These are phyloP conservation scores for Gorilla gorilla DNA, from an alignment of 2,113 vertebrate genomes.

Conservation along the genomic window DNA sequence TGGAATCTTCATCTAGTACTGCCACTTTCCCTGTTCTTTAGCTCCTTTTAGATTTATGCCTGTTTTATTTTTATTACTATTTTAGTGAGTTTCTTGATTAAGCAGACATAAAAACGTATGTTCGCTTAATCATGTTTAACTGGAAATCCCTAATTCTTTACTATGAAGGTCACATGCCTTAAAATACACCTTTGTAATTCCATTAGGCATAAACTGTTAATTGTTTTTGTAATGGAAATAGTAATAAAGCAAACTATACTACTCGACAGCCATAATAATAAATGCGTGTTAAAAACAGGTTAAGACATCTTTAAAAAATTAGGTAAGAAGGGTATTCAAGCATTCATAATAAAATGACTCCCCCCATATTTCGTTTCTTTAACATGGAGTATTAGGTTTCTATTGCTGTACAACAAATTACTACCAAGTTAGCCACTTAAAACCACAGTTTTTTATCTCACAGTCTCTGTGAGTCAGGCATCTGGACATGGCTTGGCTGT, in stretches of 20 bases:
- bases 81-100: not conserved
- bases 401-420: not conserved
- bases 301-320: not conserved
- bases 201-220: conserved; percentile 24
- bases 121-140: not conserved
- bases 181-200: not conserved
- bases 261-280: not conserved
- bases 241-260: not conserved
- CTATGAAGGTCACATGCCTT: not conserved
- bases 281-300: not conserved
- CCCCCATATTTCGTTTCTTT: not conserved
- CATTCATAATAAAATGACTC: not conserved
- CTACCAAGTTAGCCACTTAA: not conserved
- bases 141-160: not conserved
- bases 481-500: not conserved
- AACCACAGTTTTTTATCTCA: not conserved
- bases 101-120: not conserved
- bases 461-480: not conserved
- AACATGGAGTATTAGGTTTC: not conserved
- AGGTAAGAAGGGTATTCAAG: not conserved
- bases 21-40: not conserved
- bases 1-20: not conserved
- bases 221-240: conserved; percentile 5
- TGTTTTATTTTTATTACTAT: not conserved
- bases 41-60: not conserved